Percentiles rank a stretch among this genome's conserved stretches.
Evolutionary conservation across 2,888 invertebrate species (phyloP).

Genomic region (Dichetophora obliterata): DNA sequence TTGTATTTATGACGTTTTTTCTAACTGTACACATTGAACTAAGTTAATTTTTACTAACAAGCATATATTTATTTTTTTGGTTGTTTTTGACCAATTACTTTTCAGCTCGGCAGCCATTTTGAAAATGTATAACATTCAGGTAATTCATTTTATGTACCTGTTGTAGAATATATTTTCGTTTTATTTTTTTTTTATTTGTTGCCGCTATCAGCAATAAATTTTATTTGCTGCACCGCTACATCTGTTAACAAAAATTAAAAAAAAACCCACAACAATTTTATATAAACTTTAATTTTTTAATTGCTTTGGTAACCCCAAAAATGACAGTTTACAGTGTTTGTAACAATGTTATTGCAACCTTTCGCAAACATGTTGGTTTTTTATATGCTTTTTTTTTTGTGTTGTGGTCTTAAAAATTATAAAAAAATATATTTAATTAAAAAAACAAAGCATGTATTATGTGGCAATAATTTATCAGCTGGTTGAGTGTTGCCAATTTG

Average conservation of each 20-base stretch:
- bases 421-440: constrained; percentile 22
- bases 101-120: background rate
- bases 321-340: background rate
- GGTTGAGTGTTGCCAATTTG: constrained; percentile 9
- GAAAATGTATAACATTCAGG: background rate
- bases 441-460: background rate
- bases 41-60: background rate
- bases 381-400: background rate
- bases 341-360: background rate
- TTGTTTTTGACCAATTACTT: background rate
- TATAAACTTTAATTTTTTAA: background rate
- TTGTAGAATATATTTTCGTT: background rate
- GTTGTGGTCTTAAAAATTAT: constrained; percentile 2
- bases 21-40: too few species aligned
- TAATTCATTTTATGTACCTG: background rate
- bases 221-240: background rate
- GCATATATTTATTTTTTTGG: background rate
- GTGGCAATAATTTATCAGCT: background rate
- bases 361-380: background rate
- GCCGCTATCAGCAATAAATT: background rate
- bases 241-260: background rate
- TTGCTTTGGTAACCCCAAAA: background rate
- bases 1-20: background rate
- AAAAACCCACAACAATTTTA: background rate
- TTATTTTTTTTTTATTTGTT: background rate